A percentile compares a stretch with the other conserved stretches of the same genome.
phyloP scores from a whole-genome alignment of 92 coral and sea anemone genomes.

The Phenganax subtilis region DNA sequence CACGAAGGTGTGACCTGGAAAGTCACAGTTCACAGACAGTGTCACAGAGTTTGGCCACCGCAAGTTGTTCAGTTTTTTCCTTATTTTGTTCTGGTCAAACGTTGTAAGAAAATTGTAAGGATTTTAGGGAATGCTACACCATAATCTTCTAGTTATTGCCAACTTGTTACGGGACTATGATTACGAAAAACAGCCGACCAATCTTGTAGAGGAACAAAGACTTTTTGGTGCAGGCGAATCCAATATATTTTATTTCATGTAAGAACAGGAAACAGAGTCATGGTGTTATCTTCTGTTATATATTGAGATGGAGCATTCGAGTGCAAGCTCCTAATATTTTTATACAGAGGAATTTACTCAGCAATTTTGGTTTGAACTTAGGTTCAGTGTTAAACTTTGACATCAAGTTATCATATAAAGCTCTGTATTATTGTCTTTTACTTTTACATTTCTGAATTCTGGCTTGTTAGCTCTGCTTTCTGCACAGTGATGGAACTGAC shows the following conservation, averaged over 20 bases:
- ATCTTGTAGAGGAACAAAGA: not conserved
- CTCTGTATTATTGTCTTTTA: too few species aligned
- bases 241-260: not conserved
- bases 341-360: too few species aligned
- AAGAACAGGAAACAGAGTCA: not conserved
- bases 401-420: too few species aligned
- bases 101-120: not conserved
- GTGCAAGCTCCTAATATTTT: too few species aligned
- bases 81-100: not conserved
- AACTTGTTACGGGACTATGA: not conserved
- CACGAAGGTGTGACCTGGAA: constrained; percentile 8
- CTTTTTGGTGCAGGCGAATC: not conserved
- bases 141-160: not conserved
- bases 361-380: too few species aligned
- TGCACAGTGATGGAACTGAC: too few species aligned
- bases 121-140: not conserved
- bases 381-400: too few species aligned
- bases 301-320: too few species aligned
- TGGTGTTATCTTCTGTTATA: not conserved
- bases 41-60: not conserved
- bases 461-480: too few species aligned
- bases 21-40: not conserved
- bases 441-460: too few species aligned
- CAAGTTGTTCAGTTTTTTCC: not conserved
- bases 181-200: not conserved